Base-by-base conservation (phyloP, 2,113 vertebrate genomes). In the Callionymus lyra region DNA sequence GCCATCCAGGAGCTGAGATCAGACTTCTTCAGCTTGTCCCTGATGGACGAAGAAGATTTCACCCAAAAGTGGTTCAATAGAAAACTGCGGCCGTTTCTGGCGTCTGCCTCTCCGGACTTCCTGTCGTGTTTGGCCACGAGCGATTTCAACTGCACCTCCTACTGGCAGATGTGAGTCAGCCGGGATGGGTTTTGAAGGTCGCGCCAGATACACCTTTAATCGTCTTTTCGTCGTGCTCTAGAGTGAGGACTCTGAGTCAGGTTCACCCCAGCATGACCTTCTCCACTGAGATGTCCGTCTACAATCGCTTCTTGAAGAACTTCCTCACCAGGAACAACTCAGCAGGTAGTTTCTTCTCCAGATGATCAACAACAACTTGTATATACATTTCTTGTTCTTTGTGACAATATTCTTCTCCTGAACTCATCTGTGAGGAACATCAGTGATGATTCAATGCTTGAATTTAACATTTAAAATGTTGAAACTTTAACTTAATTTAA, bases 31-130 rank as follows among this genome's bases (percentile, higher is more conserved):
- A 53, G 2, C 35, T 0, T 0, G 1, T 11, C 6, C 21, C 38
- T 35, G 41, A 6, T 81, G 16, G 60, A 45, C 10, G 1, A 76
- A 27, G 43, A 12, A 0, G 1, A 12, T 6, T 5, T 83, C 41
- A 43, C 82, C 40, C 32, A 73, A 31, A 53, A 5, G 40, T 86
- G 83, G 83, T 81, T 86, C 41, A 31, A 41, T 5, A 17, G 0
- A 1, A 76, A 71, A 15, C 79, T 86, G 9, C 51, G 33, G 2
- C 82, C 72, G 0, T 80, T 85, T 50, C 45, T 85, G 15, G 56
- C 72, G 0, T 58, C 53, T 2, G 63, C 50, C 12, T 77, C 82
- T 6, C 6, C 19, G 0, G 31, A 50, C 16, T 85, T 85, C 70
- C 70, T 87, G 35, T 79, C 74, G 38, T 76, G 34, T 60, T 48